Evolutionary conservation across 1,140 invertebrate species (phyloP).

Genomic region (Drosophila leontia): DNA sequence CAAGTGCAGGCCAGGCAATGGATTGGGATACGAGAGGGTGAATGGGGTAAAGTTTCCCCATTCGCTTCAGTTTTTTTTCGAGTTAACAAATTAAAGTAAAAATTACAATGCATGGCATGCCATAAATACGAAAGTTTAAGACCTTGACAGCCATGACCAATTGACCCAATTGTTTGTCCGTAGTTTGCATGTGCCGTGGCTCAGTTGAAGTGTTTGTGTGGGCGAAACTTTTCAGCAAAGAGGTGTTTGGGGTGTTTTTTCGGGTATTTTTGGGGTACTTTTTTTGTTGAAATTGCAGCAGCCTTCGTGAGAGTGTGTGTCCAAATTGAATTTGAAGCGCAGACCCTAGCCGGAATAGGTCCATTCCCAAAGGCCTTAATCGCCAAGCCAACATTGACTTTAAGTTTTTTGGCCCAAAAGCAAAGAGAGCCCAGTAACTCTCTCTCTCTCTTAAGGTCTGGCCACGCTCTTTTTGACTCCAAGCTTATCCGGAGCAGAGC

Average conservation of each 20-base stretch:
- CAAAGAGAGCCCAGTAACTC: conserved; percentile 14
- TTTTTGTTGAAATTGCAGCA: conserved; percentile 40
- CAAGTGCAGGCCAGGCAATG: conserved; percentile 30
- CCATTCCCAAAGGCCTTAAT: conserved; percentile 35
- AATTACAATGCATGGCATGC: conserved; percentile 75
- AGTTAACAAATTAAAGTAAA: conserved; percentile 76
- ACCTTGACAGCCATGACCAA: conserved; percentile 80
- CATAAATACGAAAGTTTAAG: conserved; percentile 77
- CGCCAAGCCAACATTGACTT: conserved; percentile 26
- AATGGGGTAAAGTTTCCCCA: neutral
- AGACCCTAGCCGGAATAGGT: conserved; percentile 53
- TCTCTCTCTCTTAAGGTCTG: conserved; percentile 20
- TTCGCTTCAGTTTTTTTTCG: conserved; percentile 8
- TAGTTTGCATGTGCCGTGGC: conserved; percentile 60
- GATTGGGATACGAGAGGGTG: conserved; percentile 17
- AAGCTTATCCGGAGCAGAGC: conserved; percentile 62
- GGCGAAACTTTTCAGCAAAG: conserved; percentile 16
- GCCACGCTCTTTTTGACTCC: conserved; percentile 30
- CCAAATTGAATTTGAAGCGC: conserved; percentile 76
- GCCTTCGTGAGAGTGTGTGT: conserved; percentile 39
- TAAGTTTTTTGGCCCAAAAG: conserved; percentile 9
- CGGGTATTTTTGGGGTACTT: neutral
- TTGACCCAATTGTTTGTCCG: conserved; percentile 72
- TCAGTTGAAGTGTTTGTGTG: conserved; percentile 40
- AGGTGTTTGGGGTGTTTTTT: neutral